phyloP scores from a whole-genome alignment of 2,888 invertebrate genomes.

The Philonicus albiceps region DNA sequence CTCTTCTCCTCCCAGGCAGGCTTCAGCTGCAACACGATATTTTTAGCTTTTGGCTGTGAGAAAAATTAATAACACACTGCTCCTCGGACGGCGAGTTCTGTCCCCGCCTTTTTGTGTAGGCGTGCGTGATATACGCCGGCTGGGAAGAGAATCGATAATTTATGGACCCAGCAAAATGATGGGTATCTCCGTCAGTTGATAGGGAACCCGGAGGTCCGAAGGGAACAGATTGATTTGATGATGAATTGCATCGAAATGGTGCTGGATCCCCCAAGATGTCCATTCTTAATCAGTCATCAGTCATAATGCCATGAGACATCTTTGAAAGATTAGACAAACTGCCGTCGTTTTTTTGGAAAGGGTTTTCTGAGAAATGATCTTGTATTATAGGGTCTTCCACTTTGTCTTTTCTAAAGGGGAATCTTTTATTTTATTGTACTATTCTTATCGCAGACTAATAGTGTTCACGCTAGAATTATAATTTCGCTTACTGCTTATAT shows the following conservation, averaged over 20 bases:
- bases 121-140: background rate
- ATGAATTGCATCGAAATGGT: background rate
- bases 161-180: background rate
- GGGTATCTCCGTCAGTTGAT: background rate
- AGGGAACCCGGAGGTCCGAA: background rate
- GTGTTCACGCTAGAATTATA: too few species aligned
- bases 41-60: background rate
- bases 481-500: too few species aligned
- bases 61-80: constrained; percentile 16
- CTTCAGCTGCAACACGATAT: background rate
- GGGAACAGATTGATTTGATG: background rate
- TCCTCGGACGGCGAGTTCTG: background rate
- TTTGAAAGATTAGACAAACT: background rate
- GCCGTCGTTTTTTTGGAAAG: background rate
- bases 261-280: background rate
- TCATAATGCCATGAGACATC: background rate
- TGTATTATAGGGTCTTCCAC: background rate
- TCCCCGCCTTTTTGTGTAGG: background rate
- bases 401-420: background rate
- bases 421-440: background rate
- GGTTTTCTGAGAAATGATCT: background rate
- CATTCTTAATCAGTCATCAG: background rate
- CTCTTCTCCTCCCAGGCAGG: background rate
- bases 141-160: background rate
- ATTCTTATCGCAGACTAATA: too few species aligned